These are phyloP conservation scores for Thymelicus sylvestris DNA, from an alignment of 2,888 invertebrate genomes.

Conservation along the genomic window DNA sequence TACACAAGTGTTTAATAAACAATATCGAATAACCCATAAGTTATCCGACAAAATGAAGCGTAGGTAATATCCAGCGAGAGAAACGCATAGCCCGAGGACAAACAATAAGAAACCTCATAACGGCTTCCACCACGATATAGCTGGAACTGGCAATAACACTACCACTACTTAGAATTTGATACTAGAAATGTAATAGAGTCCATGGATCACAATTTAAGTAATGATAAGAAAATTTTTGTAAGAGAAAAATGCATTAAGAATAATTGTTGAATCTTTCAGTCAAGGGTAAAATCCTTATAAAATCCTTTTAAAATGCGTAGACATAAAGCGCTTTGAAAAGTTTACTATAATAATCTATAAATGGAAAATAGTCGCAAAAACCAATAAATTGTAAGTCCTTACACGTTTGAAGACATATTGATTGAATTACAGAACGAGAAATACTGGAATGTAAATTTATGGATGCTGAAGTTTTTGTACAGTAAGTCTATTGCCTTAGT, in stretches of 20 bases:
- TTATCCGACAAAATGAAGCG: constrained; percentile 27
- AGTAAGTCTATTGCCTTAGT: constrained; percentile 11
- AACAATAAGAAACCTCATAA: constrained; percentile 44
- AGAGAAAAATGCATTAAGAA: too few relatives aligned
- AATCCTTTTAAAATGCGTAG: too few relatives aligned
- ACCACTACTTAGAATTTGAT: constrained; percentile 22
- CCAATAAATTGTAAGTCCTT: constrained; percentile 22
- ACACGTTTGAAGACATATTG: constrained; percentile 32
- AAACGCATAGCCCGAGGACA: constrained; percentile 50
- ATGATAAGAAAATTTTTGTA: constrained; percentile 19
- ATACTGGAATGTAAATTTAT: constrained; percentile 30
- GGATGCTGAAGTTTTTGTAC: constrained; percentile 10
- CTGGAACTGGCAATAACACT: constrained; percentile 18
- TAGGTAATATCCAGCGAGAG: constrained; percentile 29
- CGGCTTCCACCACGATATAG: constrained; percentile 19
- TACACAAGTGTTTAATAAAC: constrained; percentile 22
- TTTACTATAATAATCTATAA: constrained; percentile 18
- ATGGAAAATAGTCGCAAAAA: constrained; percentile 15
- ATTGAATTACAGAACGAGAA: constrained; percentile 30
- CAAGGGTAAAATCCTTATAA: too few relatives aligned
- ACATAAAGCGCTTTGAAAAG: constrained; percentile 1
- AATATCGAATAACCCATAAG: constrained; percentile 24
- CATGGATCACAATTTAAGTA: constrained; percentile 25
- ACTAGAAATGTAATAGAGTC: constrained; percentile 17
- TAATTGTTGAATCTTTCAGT: too few relatives aligned